Base-by-base conservation (phyloP, 2,113 vertebrate species). In the Tyrannus savana region DNA sequence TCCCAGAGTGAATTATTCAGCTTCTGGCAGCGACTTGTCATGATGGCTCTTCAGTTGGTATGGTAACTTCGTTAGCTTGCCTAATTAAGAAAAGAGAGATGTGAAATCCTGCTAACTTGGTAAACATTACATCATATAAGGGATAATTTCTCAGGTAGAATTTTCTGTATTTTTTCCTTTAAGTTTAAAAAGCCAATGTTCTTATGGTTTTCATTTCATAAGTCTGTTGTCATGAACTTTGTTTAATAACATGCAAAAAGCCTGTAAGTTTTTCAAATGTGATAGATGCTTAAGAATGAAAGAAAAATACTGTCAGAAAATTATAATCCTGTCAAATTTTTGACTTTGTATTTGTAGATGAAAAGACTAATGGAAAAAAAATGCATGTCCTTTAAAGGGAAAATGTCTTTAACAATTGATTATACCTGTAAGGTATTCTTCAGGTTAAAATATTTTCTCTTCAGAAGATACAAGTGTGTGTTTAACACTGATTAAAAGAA, bases 81-180 rank as follows among this genome's bases (percentile, higher is more conserved):
- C 33, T 89, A 19, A 76, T 72, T 82, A 72, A 77, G 33, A 14
- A 28, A 13, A 50, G 44, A 49, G 52, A 85, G 30, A 41, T 19
- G 10, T 44, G 58, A 89, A 88, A 66, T 90, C 44, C 28, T 75
- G 14, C 66, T 81, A 28, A 52, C 30, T 80, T 3, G 4, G 8
- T 89, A 75, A 85, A 44, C 24, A 7, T 49, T 39, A 27, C 8
- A 33, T 71, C 22, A 17, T 46, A 74, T 49, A 74, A 59, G 44
- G 75, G 60, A 80, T 84, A 63, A 90, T 85, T 93, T 96, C 79
- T 93, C 82, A 90, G 77, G 84, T 87, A 78, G 64, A 85, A 3
- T 33, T 50, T 79, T 76, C 52, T 30, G 12, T 79, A 22, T 47
- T 53, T 78, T 66, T 79, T 63, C 35, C 24, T 79, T 79, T 58